Conservation (phyloP, 2,113 vertebrate species). For the Galemys pyrenaicus region DNA sequence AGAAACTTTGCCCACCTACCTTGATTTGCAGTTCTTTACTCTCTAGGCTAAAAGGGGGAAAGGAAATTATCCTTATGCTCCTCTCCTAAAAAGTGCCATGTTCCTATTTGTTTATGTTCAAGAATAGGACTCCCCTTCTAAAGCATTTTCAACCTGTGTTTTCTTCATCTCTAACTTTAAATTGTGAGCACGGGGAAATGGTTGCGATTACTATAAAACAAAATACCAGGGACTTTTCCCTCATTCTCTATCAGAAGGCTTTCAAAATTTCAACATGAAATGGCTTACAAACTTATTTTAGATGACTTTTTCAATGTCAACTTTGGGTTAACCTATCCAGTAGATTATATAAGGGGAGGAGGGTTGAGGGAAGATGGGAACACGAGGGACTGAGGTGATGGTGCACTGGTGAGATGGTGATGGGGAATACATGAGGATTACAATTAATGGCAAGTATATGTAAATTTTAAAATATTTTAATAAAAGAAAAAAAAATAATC, state of each 20-base stretch:
- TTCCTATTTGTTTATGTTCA: neutral
- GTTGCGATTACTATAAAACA: conserved; percentile 22
- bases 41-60: neutral
- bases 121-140: neutral
- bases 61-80: too few relatives aligned
- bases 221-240: neutral
- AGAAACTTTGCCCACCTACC: neutral
- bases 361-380: too few relatives aligned
- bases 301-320: neutral
- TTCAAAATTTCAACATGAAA: neutral
- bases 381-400: too few relatives aligned
- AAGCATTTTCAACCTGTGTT: neutral
- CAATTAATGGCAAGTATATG: too few relatives aligned
- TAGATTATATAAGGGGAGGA: neutral
- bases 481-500: too few relatives aligned
- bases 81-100: neutral
- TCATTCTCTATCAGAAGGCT: neutral
- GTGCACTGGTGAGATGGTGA: too few relatives aligned
- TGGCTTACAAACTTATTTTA: neutral
- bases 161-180: neutral
- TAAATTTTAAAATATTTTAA: too few relatives aligned
- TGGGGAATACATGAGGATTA: too few relatives aligned
- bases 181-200: neutral
- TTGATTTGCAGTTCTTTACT: neutral
- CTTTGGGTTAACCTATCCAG: neutral